Evolutionary conservation across 2,888 invertebrate genomes (phyloP), one percentile per base, ranked within the genome.

Genomic region (Parelbella ahira): DNA sequence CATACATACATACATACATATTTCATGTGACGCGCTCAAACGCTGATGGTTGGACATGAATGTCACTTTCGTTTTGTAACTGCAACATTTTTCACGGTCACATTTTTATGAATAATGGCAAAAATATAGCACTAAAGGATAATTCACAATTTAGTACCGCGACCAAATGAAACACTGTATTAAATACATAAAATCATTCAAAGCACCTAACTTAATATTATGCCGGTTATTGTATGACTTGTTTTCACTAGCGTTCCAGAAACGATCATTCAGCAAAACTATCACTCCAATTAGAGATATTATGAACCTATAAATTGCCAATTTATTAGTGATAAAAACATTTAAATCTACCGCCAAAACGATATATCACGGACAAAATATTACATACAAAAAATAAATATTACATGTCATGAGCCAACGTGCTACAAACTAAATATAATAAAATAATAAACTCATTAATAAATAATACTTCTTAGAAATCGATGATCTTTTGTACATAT

Each of bases 371-470:
- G 5, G 21, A 15, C 44, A 45, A 50, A 36, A 47, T 48, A 45
- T 15, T 29, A 46, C 50, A 65, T 61, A 70, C 65, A n/a, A 66
- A 70, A 75, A 79, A 79, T 74, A 81, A 80, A 78, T 75, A 78
- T 75, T 77, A n/a, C n/a, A n/a, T 84, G 82, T 84, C 83, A 83
- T 83, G 83, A 75, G 78, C 72, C 54, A 80, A 83, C 73, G 59
- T 66, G 68, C 62, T 68, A 76, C n/a, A 57, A 67, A 53, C 68
- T 76, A 76, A 73, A 68, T 68, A 70, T 68, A 66, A 56, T 54
- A 34, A 57, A 60, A 50, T 50, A 60, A 56, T 65, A 64, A 65
- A 67, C 59, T 24, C 24, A 38, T 23, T 25, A 68, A 62, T 63
- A 70, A 73, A 75, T 81, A 81, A 81, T 79, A 83, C 81, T 83